Base-by-base conservation (phyloP, 2,888 invertebrate species). In the Lycia hirtaria region DNA sequence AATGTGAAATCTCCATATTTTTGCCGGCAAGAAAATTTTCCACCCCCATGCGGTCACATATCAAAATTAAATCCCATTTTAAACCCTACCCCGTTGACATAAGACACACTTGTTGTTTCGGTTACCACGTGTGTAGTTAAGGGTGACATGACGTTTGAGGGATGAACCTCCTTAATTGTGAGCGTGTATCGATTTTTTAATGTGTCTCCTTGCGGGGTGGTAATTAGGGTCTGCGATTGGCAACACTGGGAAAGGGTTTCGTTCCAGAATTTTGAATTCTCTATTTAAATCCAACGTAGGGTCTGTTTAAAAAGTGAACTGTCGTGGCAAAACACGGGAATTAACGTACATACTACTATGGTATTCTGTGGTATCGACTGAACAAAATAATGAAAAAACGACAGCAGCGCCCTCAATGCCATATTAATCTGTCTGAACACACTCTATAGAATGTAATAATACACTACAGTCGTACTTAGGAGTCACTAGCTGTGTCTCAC, bases 111-210 rank as follows among this genome's bases (percentile, higher is more conserved):
- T 30, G 19, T 53, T 32, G 22, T 37, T 63, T 65, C 22, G 35
- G 49, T 54, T 51, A 56, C 30, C 19, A 52, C 59, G 56, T 64
- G 58, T 62, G 64, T 60, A 65, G 66, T 62, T 64, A 65, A 69
- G 73, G 75, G 74, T 73, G 74, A 68, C 69, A 72, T 69, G 56
- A 89, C 85, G 80, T 88, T 88, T 89, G 89, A 89, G 89, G 85
- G 89, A 88, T 87, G 73, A 76, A 74, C 73, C 70, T 82, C 86
- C 87, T 87, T 90, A 88, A 90, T 89, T 88, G 87, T 88, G 80
- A 81, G 80, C 81, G 81, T 75, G 64, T 88, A 89, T 90, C 83
- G 90, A 90, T 89, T 89, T 88, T 88, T 88, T 86, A 86, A 87
- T 86, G 80, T 81, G 80, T 83, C 79, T 63, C 56, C 62, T 66